These are phyloP conservation scores for Cyphomyrmex costatus DNA, from an alignment of 1,140 invertebrate genomes.

Conservation along the genomic window DNA sequence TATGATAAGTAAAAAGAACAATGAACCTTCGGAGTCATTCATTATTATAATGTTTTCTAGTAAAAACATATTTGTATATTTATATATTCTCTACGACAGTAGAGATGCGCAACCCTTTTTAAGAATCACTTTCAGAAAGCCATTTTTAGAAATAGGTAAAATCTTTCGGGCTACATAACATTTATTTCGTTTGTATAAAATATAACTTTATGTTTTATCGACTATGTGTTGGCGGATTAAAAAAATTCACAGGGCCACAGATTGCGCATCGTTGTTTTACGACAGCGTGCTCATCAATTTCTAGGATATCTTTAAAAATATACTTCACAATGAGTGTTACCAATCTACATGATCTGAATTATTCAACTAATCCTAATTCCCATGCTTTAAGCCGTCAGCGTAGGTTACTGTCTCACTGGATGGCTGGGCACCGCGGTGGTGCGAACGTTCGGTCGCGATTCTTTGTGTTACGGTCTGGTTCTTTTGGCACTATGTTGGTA, in stretches of 20 bases:
- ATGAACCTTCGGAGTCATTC: background rate
- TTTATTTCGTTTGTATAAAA: too few species aligned
- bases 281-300: background rate
- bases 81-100: too few species aligned
- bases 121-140: too few species aligned
- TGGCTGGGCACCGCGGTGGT: conserved; percentile 87
- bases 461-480: conserved; percentile 89
- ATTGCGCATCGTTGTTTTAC: too few species aligned
- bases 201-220: too few species aligned
- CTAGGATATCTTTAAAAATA: background rate
- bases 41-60: conserved; percentile 1
- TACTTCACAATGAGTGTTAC: background rate
- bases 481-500: conserved; percentile 89
- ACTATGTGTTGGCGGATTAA: too few species aligned
- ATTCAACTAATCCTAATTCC: conserved; percentile 31
- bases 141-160: too few species aligned
- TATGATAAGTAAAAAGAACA: background rate
- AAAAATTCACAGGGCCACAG: too few species aligned
- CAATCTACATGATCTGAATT: background rate
- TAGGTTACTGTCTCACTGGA: conserved; percentile 88
- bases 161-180: too few species aligned
- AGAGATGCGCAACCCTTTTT: too few species aligned
- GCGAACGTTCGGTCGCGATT: conserved; percentile 87
- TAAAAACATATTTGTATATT: background rate
- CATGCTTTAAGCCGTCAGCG: conserved; percentile 86